Conservation (phyloP, 2,113 vertebrate genomes). For the Saimiri boliviensis region DNA sequence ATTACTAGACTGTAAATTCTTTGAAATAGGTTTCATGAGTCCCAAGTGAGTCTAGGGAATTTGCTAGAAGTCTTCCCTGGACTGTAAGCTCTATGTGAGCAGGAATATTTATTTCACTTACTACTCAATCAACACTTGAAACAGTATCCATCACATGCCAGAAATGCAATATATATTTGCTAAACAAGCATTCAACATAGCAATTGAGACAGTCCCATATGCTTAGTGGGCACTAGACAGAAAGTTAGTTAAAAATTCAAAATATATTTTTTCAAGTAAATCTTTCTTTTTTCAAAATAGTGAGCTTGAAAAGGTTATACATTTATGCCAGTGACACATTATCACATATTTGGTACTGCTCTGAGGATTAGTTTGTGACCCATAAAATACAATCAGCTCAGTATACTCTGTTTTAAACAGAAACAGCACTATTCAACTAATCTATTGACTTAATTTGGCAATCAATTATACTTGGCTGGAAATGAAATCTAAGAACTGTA, state of each 20-base stretch:
- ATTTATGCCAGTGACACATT: neutral
- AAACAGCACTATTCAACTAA: neutral
- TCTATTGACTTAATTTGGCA: neutral
- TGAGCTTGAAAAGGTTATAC: neutral
- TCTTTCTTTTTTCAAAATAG: neutral
- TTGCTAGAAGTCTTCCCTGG: neutral
- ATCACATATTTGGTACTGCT: neutral
- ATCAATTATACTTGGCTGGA: neutral
- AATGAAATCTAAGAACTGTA: neutral
- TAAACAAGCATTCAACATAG: neutral
- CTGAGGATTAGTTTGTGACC: neutral
- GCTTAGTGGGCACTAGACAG: neutral
- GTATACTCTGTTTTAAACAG: conserved; percentile 14
- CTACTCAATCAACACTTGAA: neutral
- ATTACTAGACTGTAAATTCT: neutral
- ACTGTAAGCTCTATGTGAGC: neutral
- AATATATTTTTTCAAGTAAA: neutral
- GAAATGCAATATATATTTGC: neutral
- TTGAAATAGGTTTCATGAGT: neutral
- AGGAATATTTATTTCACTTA: neutral
- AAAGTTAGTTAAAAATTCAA: neutral
- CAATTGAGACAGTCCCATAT: neutral
- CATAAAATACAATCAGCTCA: neutral
- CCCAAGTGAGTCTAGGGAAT: neutral
- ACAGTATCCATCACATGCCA: neutral